Evolutionary conservation across 2,113 vertebrate species (phyloP), one percentile per base, ranked within the genome.

Genomic region (Craseonycteris thonglongyai): DNA sequence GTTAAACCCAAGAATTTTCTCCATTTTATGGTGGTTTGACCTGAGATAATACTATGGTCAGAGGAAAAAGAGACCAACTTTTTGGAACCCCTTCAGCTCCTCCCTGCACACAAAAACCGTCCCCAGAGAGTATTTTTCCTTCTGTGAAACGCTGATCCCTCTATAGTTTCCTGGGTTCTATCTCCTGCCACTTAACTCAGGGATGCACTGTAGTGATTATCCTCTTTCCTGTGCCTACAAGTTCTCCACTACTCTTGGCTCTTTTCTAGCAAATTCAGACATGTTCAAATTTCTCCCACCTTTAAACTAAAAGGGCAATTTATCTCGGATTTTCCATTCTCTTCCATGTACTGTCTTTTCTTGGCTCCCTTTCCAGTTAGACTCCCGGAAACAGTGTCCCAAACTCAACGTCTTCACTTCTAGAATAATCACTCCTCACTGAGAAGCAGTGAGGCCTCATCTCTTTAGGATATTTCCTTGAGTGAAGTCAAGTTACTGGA

Each of bases 261-360:
- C 11, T 72, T 88, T n/a, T 47, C 30, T 72, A 3, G 49, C 51
- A 83, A 49, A 79, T 82, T 83, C 76, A 76, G 12, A 75, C 13
- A 89, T 42, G 28, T 18, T 90, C 38, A 42, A 24, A 65, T 88
- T 88, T 96, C n/a, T 88, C 35, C 38, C 35, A 74, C 54, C 21
- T 83, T 72, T n/a, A 58, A 95, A 87, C 78, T 28, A 88, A 80
- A 22, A 76, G 2, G 30, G 24, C 33, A 65, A 0, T 72, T 35
- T n/a, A n/a, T n/a, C n/a, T n/a, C n/a, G 54, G 11, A 42, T 40
- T 19, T 68, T 65, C 45, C 38, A 22, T 56, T 59, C 33, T 35
- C 28, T 21, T 42, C 13, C 7, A 58, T 45, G 10, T 42, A 30
- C 24, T 74, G 2, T 18, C n/a, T 72, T 30, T 69, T 11, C n/a